Conservation (phyloP, 2,888 invertebrate species). For the Orthosia gothica region DNA sequence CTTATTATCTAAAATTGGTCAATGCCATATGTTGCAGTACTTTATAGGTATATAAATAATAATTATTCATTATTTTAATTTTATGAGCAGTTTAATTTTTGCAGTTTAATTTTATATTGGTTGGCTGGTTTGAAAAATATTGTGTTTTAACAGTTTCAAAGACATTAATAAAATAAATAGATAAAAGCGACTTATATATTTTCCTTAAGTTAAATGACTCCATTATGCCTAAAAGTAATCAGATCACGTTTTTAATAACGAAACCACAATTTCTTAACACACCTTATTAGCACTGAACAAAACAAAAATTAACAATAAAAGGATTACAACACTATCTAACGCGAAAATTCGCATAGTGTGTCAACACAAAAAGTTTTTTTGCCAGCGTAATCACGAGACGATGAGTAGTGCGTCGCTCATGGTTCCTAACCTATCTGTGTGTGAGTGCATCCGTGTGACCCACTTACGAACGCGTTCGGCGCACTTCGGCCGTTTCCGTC, state of each 20-base stretch:
- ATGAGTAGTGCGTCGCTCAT: constrained; percentile 72
- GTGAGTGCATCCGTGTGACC: constrained; percentile 89
- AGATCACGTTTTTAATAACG: constrained; percentile 11
- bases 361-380: constrained; percentile 81
- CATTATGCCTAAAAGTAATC: not conserved
- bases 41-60: constrained; percentile 60
- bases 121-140: not conserved
- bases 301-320: constrained; percentile 60
- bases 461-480: constrained; percentile 88
- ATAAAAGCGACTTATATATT: no score
- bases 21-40: constrained; percentile 74
- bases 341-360: constrained; percentile 82
- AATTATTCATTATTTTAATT: constrained; percentile 47
- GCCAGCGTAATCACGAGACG: constrained; percentile 79
- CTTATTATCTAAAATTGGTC: constrained; percentile 76
- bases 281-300: constrained; percentile 17
- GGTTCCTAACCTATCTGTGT: constrained; percentile 73
- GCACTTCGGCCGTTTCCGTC: constrained; percentile 84
- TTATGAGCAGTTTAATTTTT: constrained; percentile 28
- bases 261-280: constrained; percentile 34
- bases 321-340: constrained; percentile 51
- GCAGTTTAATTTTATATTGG: not conserved
- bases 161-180: not conserved
- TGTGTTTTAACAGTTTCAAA: not conserved
- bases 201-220: no score